Evolutionary conservation across 2,888 invertebrate species (phyloP).

Genomic region (Drosophila helvetica): DNA sequence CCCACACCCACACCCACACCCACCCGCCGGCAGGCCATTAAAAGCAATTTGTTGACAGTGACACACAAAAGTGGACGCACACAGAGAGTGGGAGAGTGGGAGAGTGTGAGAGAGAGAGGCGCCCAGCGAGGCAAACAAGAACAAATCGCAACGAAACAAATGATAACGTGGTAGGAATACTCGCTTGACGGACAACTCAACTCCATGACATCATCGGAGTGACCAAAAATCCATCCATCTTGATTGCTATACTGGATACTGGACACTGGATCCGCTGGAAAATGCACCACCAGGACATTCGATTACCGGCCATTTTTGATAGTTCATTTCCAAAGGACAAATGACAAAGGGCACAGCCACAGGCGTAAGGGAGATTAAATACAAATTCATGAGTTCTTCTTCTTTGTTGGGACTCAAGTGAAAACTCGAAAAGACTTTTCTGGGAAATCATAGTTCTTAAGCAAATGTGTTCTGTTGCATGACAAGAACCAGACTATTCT

Average conservation of each 20-base stretch:
- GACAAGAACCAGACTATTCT: too few relatives aligned
- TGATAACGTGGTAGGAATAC: conserved; percentile 27
- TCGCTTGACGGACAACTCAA: conserved; percentile 12
- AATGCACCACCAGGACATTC: neutral
- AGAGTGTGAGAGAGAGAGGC: conserved; percentile 40
- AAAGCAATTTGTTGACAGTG: conserved; percentile 80
- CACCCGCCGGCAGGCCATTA: conserved; percentile 69
- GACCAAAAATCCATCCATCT: neutral
- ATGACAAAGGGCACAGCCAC: too few relatives aligned
- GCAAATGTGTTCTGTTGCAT: too few relatives aligned
- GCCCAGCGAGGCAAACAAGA: conserved; percentile 6
- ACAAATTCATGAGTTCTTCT: too few relatives aligned
- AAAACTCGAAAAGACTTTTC: too few relatives aligned
- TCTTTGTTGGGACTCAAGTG: too few relatives aligned
- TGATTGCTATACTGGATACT: neutral
- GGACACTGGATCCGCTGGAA: neutral
- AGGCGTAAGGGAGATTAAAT: too few relatives aligned
- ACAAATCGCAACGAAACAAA: neutral
- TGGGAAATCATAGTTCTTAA: too few relatives aligned
- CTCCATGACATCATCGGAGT: conserved; percentile 34
- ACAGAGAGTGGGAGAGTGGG: conserved; percentile 49
- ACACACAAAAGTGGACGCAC: conserved; percentile 76
- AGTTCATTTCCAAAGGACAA: too few relatives aligned
- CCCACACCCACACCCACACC: conserved; percentile 25
- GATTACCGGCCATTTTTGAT: neutral